Evolutionary conservation across 2,113 vertebrate species (phyloP), one percentile per base, ranked within the genome.

Genomic region (Neodontobutis hainanensis): DNA sequence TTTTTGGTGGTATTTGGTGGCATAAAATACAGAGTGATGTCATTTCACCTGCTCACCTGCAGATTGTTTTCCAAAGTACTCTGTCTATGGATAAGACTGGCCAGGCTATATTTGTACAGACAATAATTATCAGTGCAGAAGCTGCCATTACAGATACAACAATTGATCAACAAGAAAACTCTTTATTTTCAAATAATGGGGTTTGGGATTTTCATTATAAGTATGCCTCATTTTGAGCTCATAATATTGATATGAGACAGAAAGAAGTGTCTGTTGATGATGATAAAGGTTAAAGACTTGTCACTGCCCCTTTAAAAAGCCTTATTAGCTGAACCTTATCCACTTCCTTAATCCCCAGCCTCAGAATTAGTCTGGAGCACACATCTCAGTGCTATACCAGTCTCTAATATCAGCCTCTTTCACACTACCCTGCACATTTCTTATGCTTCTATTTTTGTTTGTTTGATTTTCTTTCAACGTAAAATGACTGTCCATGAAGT

Each of bases 311-410:
- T 86, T 86, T 85, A 83, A 86, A 43, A 78, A 77, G 61, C 78
- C 76, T 75, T 71, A 61, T 68, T 67, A 77, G 65, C 42, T 15
- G n/a, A 32, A 76, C 66, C 57, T 64, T 73, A 87, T 87, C 82
- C 60, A 80, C 78, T 83, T 83, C 80, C 63, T 73, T 84, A 82
- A 87, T 88, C 81, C 82, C 66, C 32, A 0, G 53, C 44, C 65
- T 70, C 11, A 2, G 65, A 78, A 57, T 44, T 52, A 56, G 65
- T 72, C 63, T 44, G 42, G 16, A 38, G 66, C 55, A 8, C 3
- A 72, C 38, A 9, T 36, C 42, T 48, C 66, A 19, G 15, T 7
- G 65, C 61, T 53, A 78, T 75, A 61, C 51, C 43, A 68, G 70
- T 69, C 73, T 77, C 77, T 81, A 65, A 75, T 48, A 59, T 66